Percentiles rank a stretch among this genome's conserved stretches.
Conservation (phyloP, 2,888 invertebrate species). For the Athrips mouffetella region DNA sequence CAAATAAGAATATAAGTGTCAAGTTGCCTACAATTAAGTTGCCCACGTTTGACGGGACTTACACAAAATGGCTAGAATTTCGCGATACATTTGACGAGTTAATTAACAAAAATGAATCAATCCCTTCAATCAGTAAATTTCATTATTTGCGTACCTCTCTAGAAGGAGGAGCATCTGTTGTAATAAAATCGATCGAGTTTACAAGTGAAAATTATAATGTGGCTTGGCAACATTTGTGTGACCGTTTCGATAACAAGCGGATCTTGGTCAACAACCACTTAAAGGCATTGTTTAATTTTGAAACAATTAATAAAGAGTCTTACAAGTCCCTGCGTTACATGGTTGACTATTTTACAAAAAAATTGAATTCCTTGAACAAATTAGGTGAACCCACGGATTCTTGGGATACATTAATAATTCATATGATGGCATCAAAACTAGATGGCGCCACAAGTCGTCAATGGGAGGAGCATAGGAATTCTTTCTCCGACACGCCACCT, state of each 20-base stretch:
- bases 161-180: slow-evolving; percentile 15
- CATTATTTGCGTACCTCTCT: slow-evolving; percentile 26
- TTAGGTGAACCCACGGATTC: slow-evolving; percentile 24
- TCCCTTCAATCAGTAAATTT: slow-evolving; percentile 28
- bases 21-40: slow-evolving; percentile 21
- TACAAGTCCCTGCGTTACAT: slow-evolving; percentile 11
- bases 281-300: slow-evolving; percentile 16
- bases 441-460: slow-evolving; percentile 21
- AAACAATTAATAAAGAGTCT: slow-evolving; percentile 12
- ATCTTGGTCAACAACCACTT: slow-evolving; percentile 18
- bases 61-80: slow-evolving; percentile 24
- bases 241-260: slow-evolving; percentile 16
- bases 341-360: slow-evolving; percentile 23
- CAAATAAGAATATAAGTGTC: no score
- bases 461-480: slow-evolving; percentile 25
- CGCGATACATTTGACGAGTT: slow-evolving; percentile 24
- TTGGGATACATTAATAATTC: slow-evolving; percentile 27
- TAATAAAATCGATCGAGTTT: slow-evolving; percentile 14
- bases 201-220: slow-evolving; percentile 10
- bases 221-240: slow-evolving; percentile 18
- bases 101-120: slow-evolving; percentile 23
- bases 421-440: slow-evolving; percentile 21
- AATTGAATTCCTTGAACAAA: slow-evolving; percentile 29
- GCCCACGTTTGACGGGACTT: slow-evolving; percentile 25
- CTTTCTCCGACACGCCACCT: slow-evolving; percentile 10